phyloP scores from a whole-genome alignment of 35 echinoderm and acorn worm species.

The Apostichopus californicus region DNA sequence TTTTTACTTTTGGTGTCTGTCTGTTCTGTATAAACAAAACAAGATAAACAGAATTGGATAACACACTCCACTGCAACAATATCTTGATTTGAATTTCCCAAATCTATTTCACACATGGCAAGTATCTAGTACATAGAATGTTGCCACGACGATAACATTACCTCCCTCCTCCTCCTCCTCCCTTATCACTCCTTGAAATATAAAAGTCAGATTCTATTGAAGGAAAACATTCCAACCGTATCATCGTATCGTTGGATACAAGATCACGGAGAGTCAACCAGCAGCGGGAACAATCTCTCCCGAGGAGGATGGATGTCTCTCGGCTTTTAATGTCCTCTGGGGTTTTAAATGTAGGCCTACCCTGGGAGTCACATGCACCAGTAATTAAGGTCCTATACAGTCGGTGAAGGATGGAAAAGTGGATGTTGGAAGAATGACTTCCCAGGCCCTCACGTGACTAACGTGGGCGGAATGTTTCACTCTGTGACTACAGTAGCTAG shows the following conservation, averaged over 20 bases:
- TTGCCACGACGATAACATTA: neutral
- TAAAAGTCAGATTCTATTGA: conserved; percentile 8
- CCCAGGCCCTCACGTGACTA: neutral
- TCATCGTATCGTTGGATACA: neutral
- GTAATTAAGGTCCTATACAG: neutral
- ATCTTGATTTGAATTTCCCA: neutral
- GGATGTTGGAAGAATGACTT: neutral
- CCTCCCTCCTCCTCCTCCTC: neutral
- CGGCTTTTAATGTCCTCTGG: neutral
- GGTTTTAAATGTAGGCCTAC: neutral
- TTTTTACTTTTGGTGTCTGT: neutral
- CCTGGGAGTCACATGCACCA: neutral
- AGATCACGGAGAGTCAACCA: neutral
- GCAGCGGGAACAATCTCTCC: neutral
- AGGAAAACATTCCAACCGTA: conserved; percentile 12
- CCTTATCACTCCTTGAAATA: neutral
- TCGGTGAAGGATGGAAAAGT: neutral
- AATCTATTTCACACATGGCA: conserved; percentile 1
- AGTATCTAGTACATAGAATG: conserved; percentile 8
- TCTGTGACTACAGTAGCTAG: too few relatives aligned
- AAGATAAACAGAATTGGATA: neutral
- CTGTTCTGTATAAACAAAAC: neutral
- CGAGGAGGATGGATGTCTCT: neutral
- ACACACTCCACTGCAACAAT: neutral
- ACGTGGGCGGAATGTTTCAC: neutral